phyloP scores from a whole-genome alignment of 2,888 invertebrate genomes.

The Athalia cordata region DNA sequence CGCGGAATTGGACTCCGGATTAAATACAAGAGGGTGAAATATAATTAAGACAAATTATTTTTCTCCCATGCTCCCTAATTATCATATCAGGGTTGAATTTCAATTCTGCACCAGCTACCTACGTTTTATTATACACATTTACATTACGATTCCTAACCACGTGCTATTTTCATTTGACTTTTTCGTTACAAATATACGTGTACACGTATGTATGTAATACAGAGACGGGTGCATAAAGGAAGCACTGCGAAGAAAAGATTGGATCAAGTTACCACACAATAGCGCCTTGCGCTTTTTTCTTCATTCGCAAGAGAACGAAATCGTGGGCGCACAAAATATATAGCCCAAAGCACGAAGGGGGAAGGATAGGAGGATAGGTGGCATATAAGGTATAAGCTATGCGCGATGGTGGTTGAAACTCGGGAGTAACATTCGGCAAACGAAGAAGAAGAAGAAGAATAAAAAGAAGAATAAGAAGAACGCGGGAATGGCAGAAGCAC shows the following conservation, averaged over 20 bases:
- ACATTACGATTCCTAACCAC: not conserved
- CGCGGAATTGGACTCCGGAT: too few species aligned
- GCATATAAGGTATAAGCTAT: not conserved
- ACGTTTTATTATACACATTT: too few species aligned
- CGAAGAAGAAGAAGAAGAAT: not conserved
- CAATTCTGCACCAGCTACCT: too few species aligned
- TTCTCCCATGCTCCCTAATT: too few species aligned
- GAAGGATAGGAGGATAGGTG: constrained; percentile 3
- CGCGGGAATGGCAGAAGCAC: constrained; percentile 25
- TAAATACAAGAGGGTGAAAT: too few species aligned
- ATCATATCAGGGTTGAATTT: too few species aligned
- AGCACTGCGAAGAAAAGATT: constrained; percentile 28
- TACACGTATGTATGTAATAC: not conserved
- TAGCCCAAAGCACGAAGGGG: not conserved
- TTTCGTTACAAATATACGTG: constrained; percentile 11
- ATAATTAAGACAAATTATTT: too few species aligned
- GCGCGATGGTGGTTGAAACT: not conserved
- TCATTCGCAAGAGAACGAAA: constrained; percentile 19
- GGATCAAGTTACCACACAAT: constrained; percentile 57
- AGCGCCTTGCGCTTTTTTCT: constrained; percentile 25
- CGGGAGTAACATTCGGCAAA: not conserved
- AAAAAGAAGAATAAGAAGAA: not conserved
- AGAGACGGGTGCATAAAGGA: not conserved
- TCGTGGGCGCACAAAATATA: too few species aligned
- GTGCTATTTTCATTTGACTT: constrained; percentile 23